These are phyloP conservation scores for Microcebus ravelobensis DNA, from an alignment of 2,113 vertebrate species.

Conservation along the genomic window DNA sequence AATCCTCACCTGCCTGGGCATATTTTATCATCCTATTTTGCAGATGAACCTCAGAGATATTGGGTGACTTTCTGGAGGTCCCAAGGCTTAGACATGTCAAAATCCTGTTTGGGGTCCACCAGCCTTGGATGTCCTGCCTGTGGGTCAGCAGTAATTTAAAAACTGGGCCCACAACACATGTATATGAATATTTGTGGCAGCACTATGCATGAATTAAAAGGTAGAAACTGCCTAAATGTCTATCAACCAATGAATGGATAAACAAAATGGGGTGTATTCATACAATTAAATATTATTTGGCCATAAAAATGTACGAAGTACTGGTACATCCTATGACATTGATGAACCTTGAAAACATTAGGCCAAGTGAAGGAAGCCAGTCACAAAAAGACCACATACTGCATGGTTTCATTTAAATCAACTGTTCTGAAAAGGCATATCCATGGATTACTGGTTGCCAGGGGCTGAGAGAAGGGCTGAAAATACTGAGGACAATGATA, in stretches of 20 bases:
- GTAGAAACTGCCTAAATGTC: background rate
- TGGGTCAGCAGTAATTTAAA: background rate
- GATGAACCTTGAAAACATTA: background rate
- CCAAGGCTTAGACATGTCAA: background rate
- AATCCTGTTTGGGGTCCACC: background rate
- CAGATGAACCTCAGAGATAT: background rate
- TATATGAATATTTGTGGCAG: background rate
- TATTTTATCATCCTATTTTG: background rate
- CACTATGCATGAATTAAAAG: background rate
- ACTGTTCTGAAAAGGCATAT: background rate
- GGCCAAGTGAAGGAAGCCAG: background rate
- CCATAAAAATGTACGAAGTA: background rate
- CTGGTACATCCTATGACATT: background rate
- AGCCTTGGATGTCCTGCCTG: background rate
- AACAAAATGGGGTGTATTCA: background rate
- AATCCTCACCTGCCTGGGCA: background rate
- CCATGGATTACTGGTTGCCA: background rate
- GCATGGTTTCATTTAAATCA: background rate
- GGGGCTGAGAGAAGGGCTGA: background rate
- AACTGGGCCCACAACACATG: background rate
- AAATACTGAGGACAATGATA: background rate
- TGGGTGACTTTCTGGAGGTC: background rate
- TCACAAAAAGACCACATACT: background rate
- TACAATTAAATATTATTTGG: background rate
- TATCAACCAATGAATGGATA: background rate